Conservation (phyloP, 2,888 invertebrate genomes). For the Meteorus cinctellus region DNA sequence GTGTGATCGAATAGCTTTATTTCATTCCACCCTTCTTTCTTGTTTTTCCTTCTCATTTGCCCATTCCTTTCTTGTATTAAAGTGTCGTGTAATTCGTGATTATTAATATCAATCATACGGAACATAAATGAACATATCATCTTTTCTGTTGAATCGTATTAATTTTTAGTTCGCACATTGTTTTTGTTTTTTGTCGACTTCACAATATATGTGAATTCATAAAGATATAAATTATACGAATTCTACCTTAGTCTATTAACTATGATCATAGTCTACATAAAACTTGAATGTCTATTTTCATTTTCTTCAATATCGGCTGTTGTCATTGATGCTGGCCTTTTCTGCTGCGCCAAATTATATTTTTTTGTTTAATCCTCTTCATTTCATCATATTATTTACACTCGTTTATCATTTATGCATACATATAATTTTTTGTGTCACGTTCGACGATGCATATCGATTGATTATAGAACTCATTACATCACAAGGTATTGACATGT, state of each 20-base stretch:
- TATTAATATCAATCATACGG: background rate
- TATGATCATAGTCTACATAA: background rate
- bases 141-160: background rate
- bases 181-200: slow-evolving; percentile 6
- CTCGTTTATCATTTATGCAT: slow-evolving; percentile 60
- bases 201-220: slow-evolving; percentile 21
- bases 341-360: slow-evolving; percentile 55
- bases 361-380: slow-evolving; percentile 46
- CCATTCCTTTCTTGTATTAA: too few species aligned
- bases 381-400: slow-evolving; percentile 18
- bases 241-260: slow-evolving; percentile 57
- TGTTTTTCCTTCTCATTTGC: background rate
- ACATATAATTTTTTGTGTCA: slow-evolving; percentile 41
- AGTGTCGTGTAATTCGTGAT: background rate
- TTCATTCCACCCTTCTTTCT: background rate
- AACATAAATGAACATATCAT: background rate
- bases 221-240: slow-evolving; percentile 67
- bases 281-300: background rate
- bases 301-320: background rate
- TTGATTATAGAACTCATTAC: background rate
- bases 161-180: background rate
- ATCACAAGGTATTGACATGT: background rate
- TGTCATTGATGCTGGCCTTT: background rate
- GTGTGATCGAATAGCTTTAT: too few species aligned
- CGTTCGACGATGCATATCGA: background rate